Conservation (phyloP, 2,113 vertebrate genomes). For the Uropsilus gracilis region DNA sequence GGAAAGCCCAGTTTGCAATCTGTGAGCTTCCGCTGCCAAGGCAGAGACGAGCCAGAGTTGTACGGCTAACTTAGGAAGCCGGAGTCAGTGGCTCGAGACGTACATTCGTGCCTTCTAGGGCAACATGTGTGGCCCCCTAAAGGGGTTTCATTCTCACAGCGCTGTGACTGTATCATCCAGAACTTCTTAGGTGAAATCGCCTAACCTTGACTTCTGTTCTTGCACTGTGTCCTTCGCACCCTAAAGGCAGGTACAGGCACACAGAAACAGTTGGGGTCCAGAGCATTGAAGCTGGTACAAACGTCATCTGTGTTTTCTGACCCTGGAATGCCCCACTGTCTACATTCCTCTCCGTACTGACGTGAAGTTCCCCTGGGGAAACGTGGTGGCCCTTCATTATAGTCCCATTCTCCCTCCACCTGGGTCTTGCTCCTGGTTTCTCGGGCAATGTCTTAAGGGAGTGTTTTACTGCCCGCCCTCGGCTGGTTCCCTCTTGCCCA, state of each 20-base stretch:
- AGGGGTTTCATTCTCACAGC: neutral
- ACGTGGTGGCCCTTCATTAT: too few relatives aligned
- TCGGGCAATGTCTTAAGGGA: neutral
- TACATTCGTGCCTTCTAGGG: rapidly evolving
- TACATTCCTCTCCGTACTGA: neutral
- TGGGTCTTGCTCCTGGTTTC: neutral
- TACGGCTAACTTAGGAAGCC: neutral
- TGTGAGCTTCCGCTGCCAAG: neutral
- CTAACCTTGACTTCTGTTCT: neutral
- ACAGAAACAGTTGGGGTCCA: rapidly evolving
- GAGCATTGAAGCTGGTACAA: rapidly evolving
- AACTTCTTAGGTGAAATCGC: neutral
- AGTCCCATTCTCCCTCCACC: neutral
- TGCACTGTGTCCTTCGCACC: too few relatives aligned
- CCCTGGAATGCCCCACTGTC: rapidly evolving
- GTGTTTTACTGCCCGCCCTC: too few relatives aligned
- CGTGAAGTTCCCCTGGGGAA: too few relatives aligned
- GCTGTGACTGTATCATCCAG: neutral
- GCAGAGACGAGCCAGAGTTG: neutral
- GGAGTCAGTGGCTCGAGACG: neutral
- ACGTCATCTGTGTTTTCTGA: too few relatives aligned
- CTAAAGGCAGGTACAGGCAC: neutral
- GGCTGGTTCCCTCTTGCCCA: neutral
- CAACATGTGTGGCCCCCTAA: neutral
- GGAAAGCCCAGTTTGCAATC: neutral